Evolutionary conservation across 2,113 vertebrate species (phyloP).

Genomic region (Phasianus colchicus): DNA sequence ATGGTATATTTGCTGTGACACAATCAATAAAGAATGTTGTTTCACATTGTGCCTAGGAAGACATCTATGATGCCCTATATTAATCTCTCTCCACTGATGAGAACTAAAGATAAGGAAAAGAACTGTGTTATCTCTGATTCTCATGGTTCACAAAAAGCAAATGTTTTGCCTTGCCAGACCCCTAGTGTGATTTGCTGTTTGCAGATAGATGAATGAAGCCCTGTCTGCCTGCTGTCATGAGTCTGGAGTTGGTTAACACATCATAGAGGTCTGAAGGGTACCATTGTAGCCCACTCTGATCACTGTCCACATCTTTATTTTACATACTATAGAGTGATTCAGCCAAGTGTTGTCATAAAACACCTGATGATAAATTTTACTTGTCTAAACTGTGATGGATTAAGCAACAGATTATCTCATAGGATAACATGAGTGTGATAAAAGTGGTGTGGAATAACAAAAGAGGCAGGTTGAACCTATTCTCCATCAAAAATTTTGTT

Average conservation of each 20-base stretch:
- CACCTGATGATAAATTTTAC: background rate
- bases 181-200: background rate
- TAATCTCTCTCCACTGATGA: background rate
- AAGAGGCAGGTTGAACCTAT: background rate
- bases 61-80: background rate
- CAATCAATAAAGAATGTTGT: background rate
- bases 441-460: background rate
- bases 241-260: background rate
- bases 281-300: background rate
- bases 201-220: background rate
- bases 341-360: background rate
- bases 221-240: background rate
- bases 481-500: background rate
- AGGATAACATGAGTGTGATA: background rate
- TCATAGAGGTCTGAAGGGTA: background rate
- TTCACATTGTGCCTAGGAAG: background rate
- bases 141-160: background rate
- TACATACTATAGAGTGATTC: background rate
- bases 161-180: background rate
- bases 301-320: fast-evolving
- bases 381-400: background rate
- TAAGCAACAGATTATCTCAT: background rate
- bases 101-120: background rate
- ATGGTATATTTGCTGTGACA: background rate
- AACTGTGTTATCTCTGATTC: background rate